Evolutionary conservation across 2,888 invertebrate genomes (phyloP), one percentile per base, ranked within the genome.

Genomic region (Pandemis cinnamomeana): DNA sequence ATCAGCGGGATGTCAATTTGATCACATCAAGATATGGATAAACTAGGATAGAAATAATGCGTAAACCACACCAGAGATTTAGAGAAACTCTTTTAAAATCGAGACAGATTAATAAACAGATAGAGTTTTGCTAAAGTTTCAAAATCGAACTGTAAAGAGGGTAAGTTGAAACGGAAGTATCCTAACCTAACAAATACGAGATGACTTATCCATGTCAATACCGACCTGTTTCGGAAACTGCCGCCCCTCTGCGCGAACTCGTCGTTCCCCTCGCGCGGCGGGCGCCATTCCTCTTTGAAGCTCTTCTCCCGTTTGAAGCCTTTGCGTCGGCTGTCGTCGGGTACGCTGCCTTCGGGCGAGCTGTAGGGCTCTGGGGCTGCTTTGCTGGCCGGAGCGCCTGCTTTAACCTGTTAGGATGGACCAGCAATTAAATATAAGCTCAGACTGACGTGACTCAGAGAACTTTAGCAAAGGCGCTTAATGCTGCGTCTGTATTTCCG

Each of bases 291-390:
- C 0, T 94, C 93, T 72, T 89, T 92, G 80, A 94, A 93, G 76
- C 93, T 93, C 84, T 87, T 89, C 78, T 84, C 90, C 4, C 70
- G 66, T 2, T 71, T 70, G 67, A 74, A 74, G 0, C 72, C 68
- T 44, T 74, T 74, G 61, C 70, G 70, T 53, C 81, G 84, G 53
- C 85, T 82, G 15, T 90, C 91, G 42, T 91, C 91, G 0, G 86
- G 83, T 6, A 84, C 80, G 68, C 89, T 89, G 53, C 87, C 86
- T 72, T 93, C 93, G 0, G 93, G 91, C 0, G 93, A 93, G 76
- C 93, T 92, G 82, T 91, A 86, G 68, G 78, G 82, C 13, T 93
- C 93, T 1, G 91, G 87, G 0, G 91, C 87, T 11, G 93, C 92
- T 81, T 91, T 92, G 15, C 91, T 89, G 1, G 87, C 78, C 1